These are phyloP conservation scores for Brachystomella parvula DNA, from an alignment of 1,140 invertebrate genomes.

Conservation along the genomic window DNA sequence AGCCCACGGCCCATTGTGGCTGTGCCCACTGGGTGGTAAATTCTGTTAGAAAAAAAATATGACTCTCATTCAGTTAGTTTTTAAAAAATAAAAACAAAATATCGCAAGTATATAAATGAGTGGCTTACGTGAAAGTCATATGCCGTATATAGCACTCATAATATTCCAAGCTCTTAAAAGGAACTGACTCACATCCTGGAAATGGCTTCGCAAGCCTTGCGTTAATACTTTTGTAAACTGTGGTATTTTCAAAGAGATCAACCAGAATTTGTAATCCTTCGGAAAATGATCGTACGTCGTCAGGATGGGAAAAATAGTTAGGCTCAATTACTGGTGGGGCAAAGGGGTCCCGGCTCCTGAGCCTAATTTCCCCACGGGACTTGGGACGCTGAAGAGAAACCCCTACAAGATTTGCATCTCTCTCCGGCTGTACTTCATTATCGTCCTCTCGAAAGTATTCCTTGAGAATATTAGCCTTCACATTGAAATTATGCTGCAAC, in stretches of 20 bases:
- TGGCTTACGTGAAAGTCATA: constrained; percentile 60
- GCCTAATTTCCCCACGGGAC: not conserved
- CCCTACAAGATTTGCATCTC: not conserved
- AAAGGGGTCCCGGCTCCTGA: not conserved
- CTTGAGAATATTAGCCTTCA: not conserved
- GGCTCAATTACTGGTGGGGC: constrained; percentile 1
- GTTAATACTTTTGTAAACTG: constrained; percentile 50
- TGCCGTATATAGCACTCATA: constrained; percentile 61
- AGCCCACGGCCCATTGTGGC: not conserved
- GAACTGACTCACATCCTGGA: constrained; percentile 56
- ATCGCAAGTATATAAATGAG: no score
- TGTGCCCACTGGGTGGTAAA: constrained; percentile 76
- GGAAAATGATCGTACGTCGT: not conserved
- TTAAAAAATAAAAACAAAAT: not conserved
- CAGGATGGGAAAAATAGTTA: constrained; percentile 7
- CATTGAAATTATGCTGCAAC: not conserved
- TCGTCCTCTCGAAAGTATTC: not conserved
- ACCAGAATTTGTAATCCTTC: constrained; percentile 1
- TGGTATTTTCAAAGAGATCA: constrained; percentile 11
- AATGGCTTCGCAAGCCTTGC: constrained; percentile 54
- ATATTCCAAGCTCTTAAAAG: constrained; percentile 59
- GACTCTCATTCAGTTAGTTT: not conserved
- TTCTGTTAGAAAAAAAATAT: constrained; percentile 50
- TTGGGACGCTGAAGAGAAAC: constrained; percentile 3
- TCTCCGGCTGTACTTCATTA: not conserved